Evolutionary conservation across 2,888 invertebrate genomes (phyloP).

Genomic region (Callinectes sapidus): DNA sequence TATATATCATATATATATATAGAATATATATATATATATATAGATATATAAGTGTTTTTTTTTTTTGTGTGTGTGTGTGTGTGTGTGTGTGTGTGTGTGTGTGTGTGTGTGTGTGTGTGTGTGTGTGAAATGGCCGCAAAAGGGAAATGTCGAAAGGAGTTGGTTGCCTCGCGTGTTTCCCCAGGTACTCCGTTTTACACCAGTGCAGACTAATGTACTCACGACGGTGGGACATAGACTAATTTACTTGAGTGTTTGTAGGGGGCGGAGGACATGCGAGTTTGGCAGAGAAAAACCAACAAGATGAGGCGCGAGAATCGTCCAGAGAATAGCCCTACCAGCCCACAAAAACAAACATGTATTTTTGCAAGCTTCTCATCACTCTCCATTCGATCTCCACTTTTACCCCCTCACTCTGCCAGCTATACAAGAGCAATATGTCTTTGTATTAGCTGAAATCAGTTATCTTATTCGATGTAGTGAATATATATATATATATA

Average conservation of each 20-base stretch:
- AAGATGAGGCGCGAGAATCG: background rate
- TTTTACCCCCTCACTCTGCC: background rate
- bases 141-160: too few relatives aligned
- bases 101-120: too few relatives aligned
- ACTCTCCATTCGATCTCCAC: background rate
- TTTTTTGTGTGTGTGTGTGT: too few relatives aligned
- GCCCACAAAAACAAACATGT: constrained; percentile 4
- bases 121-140: too few relatives aligned
- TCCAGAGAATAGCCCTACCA: background rate
- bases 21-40: too few relatives aligned
- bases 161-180: background rate
- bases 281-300: background rate
- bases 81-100: too few relatives aligned
- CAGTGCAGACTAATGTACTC: background rate
- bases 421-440: background rate
- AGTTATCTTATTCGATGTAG: background rate
- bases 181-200: background rate
- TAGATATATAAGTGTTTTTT: too few relatives aligned
- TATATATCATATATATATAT: too few relatives aligned
- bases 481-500: too few relatives aligned
- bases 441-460: background rate
- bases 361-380: background rate
- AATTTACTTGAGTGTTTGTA: background rate
- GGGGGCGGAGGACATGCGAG: background rate
- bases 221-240: background rate